Base-by-base conservation (phyloP, 2,888 invertebrate species). In the Drosophila yooni region DNA sequence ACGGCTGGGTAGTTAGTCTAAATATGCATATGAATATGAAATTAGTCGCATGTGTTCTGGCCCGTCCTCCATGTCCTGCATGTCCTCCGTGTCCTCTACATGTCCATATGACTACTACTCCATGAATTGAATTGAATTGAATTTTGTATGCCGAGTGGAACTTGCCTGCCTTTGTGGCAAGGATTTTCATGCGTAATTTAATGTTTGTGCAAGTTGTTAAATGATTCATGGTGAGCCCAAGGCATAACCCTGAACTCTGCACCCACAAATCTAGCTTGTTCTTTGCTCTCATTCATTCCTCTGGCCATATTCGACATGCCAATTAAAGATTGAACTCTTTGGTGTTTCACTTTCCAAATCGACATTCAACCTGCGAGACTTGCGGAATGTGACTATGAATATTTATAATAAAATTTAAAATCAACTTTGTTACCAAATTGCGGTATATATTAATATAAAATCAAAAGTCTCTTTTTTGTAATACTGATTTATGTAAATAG, bases 11-110 rank as follows among this genome's bases (percentile, higher is more conserved):
- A 88, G 83, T 83, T 86, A 78, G 86, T 83, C 86, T 83, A 85
- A 83, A 88, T 83, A 83, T 83, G 86, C 83, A 83, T 83, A 83
- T 83, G 88, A 83, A 83, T 83, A 83, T 83, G 86, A 83, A 83
- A 83, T 83, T 83, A 83, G 83, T 88, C 83, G 86, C 86, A 86
- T 83, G 86, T 82, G 86, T 78, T 84, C 74, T 63, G 62, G 75
- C 56, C 62, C 21, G n/a, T 27, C 15, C 27, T 63, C 56, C 54
- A 48, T 59, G 50, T 62, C 62, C 61, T 65, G n/a, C 56, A 38
- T 46, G 48, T 52, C 52, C 36, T 57, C 36, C 13, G 4, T 60
- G 56, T 34, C 29, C 25, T 51, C 18, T 51, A 13, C 40, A 36
- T 53, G 43, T 36, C 25, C 51, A 33, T 71, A 51, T 40, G 58